These are phyloP conservation scores for Catagonus wagneri DNA, from an alignment of 2,113 vertebrate genomes.

Conservation along the genomic window DNA sequence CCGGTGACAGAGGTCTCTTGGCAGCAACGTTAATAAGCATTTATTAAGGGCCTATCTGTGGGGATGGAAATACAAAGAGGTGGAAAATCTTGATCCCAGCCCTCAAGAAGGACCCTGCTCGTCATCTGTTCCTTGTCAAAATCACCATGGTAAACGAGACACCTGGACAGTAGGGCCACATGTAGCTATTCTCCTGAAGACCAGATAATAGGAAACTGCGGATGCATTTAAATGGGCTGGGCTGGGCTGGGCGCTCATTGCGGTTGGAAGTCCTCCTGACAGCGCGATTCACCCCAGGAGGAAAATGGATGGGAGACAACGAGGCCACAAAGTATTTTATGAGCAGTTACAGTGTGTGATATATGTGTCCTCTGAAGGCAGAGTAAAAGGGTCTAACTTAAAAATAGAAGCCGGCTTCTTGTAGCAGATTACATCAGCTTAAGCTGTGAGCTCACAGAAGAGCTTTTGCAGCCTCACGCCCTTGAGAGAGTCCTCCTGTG, in stretches of 20 bases:
- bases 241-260: not conserved
- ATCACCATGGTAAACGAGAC: not conserved
- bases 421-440: conserved; percentile 87
- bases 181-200: not conserved
- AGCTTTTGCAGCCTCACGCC: conserved; percentile 74
- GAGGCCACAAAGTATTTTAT: conserved; percentile 66
- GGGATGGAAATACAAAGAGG: conserved; percentile 6
- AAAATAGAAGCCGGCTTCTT: conserved; percentile 87
- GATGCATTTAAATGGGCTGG: not conserved
- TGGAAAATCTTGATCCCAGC: not conserved
- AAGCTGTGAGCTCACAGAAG: conserved; percentile 72
- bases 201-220: not conserved
- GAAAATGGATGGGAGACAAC: conserved; percentile 23
- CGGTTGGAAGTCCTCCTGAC: not conserved
- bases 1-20: conserved; percentile 30
- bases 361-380: conserved; percentile 84
- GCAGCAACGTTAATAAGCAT: not conserved
- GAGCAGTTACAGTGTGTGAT: conserved; percentile 80
- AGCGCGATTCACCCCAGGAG: not conserved
- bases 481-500: conserved; percentile 83
- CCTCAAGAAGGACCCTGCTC: not conserved
- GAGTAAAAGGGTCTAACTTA: conserved; percentile 78
- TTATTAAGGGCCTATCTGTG: conserved; percentile 19
- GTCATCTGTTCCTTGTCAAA: conserved; percentile 59
- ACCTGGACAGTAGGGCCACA: not conserved